Base-by-base conservation (phyloP, 2,888 invertebrate species). In the Diadegma fenestrale region DNA sequence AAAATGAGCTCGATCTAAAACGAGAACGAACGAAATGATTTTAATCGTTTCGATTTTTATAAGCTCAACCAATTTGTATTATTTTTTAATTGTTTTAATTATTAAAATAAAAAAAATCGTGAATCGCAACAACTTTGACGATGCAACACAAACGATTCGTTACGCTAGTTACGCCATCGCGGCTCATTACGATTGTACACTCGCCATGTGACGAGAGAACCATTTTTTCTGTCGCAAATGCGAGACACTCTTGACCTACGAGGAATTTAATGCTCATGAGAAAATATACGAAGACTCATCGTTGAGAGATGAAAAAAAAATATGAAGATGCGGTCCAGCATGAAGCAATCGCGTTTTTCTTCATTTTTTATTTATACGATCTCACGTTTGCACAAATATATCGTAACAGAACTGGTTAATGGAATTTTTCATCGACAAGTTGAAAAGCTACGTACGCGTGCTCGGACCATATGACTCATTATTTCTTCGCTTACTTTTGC, bases 331-430 rank as follows among this genome's bases (percentile, higher is more conserved):
- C 81, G 82, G 85, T 85, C 87, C 54, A 68, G 54, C 71, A 82
- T 84, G 81, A 71, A 82, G 86, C 86, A 87, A 87, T 86, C 22
- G 61, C 58, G 14, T 63, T 63, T 80, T 72, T 64, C 14, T 22
- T 12, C 33, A 26, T n/a, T 58, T 17, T 45, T 61, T 61, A 69
- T 69, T 79, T 37, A 45, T 61, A 45, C 33, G 78, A 68, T 68
- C 69, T 4, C 37, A 4, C 37, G 51, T 37, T 45, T 41, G 77
- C 63, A 66, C 30, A 48, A 45, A 69, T 41, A 51, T 37, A 64
- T 76, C 33, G 14, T 33, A 17, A 37, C 22, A 66, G 63, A 79
- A 54, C 51, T 41, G 17, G 30, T 37, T 51, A 37, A 64, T 66
- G 71, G 64, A 61, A n/a, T 7, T 14, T 80, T 58, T 64, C n/a